Evolutionary conservation across 2,888 invertebrate genomes (phyloP), one percentile per base, ranked within the genome.

Genomic region (Leptogaster cylindrica): DNA sequence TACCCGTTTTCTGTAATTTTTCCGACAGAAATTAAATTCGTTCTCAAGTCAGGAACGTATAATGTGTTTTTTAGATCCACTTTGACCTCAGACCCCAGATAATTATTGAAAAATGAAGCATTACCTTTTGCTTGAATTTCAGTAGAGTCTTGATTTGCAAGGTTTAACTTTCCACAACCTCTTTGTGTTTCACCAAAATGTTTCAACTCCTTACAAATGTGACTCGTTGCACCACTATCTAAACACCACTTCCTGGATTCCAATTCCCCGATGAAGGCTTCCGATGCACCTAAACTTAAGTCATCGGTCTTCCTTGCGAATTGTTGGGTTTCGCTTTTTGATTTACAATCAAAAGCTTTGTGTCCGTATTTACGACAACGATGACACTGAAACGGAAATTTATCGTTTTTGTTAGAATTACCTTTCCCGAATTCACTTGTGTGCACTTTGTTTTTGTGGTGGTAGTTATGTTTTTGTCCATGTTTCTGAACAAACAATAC

Each of bases 321-420:
- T 5, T 36, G 36, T 36, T 36, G 36, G 12, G 10, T 5, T 31
- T 31, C 31, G 8, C 31, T 31, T 31, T 31, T 31, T 7, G 31
- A 31, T 39, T 39, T 39, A 44, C 3, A 44, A 16, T 44, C 2
- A 8, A 14, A 16, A 8, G 44, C 44, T 14, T 44, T 44, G 44
- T 44, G 44, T n/a, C 44, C 44, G n/a, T 2, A 14, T 44, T 44
- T 44, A 16, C 44, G 12, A 14, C 44, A 44, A 44, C 44, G 44
- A 16, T 14, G 3, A 18, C 44, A 44, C 16, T 44, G n/a, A 14
- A 44, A 44, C 8, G 44, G 44, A 14, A 44, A 44, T 36, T 36
- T 36, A 12, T 36, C 36, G 3, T 36, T 36, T 12, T 10, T 3
- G 6, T 5, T 36, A 36, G 36, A 36, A 36, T 36, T 36, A n/a